A percentile compares a stretch with the other conserved stretches of the same genome.
Conservation (phyloP, 2,888 invertebrate genomes). For the Drosophila rellima region DNA sequence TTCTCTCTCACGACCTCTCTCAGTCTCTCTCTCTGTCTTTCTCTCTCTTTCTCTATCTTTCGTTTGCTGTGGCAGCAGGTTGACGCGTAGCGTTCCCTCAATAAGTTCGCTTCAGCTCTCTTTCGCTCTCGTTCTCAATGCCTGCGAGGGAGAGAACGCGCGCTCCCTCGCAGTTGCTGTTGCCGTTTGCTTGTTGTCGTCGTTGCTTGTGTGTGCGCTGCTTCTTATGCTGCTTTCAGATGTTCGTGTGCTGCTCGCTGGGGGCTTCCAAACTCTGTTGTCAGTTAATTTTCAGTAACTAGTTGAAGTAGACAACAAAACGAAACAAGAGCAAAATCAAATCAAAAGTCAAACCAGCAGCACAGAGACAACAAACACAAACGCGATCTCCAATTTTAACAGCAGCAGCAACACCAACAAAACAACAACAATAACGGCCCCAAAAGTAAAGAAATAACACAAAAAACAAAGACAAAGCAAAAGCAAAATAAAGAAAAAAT, state of each 20-base stretch:
- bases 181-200: constrained; percentile 29
- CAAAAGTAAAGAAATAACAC: constrained; percentile 48
- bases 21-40: constrained; percentile 3
- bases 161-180: constrained; percentile 23
- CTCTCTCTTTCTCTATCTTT: constrained; percentile 3
- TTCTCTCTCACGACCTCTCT: constrained; percentile 22
- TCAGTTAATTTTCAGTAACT: constrained; percentile 80
- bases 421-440: constrained; percentile 19
- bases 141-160: constrained; percentile 29
- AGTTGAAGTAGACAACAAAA: constrained; percentile 78
- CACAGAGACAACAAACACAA: constrained; percentile 33
- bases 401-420: constrained; percentile 33
- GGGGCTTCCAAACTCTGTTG: constrained; percentile 67
- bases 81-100: constrained; percentile 44
- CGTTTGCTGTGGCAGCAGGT: constrained; percentile 40
- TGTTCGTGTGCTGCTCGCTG: constrained; percentile 62
- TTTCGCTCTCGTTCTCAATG: constrained; percentile 42
- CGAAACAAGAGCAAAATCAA: constrained; percentile 42
- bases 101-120: constrained; percentile 22
- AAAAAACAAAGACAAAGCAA: constrained; percentile 36
- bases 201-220: constrained; percentile 32
- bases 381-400: constrained; percentile 17
- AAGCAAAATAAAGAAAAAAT: constrained; percentile 20
- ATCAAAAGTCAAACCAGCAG: constrained; percentile 37
- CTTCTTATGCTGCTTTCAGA: constrained; percentile 68